Evolutionary conservation across 1,140 invertebrate genomes (phyloP).

Genomic region (Lamellibrachia luymesi): DNA sequence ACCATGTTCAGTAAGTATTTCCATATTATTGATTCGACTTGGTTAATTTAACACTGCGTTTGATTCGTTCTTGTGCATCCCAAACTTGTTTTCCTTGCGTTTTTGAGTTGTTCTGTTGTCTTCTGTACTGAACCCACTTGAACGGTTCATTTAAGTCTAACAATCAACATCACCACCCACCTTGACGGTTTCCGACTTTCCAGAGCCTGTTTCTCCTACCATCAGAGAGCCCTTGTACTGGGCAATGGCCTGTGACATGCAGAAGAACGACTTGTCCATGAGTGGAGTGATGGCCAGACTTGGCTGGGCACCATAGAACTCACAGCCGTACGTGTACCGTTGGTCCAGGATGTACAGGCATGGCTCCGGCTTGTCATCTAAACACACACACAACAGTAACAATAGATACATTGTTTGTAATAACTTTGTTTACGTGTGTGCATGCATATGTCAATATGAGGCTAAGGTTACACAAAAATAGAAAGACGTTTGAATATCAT

Average conservation of each 20-base stretch:
- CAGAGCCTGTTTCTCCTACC: conserved; percentile 45
- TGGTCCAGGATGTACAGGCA: conserved; percentile 51
- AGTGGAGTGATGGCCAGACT: conserved; percentile 48
- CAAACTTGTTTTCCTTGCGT: not conserved
- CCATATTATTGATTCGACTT: no score
- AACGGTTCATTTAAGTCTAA: not conserved
- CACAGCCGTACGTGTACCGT: conserved; percentile 49
- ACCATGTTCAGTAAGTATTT: no score
- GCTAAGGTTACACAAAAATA: no score
- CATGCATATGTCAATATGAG: not conserved
- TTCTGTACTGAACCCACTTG: not conserved
- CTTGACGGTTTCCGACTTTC: conserved; percentile 56
- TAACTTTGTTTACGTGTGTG: not conserved
- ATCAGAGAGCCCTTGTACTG: conserved; percentile 45
- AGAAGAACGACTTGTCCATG: conserved; percentile 53
- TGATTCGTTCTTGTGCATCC: no score
- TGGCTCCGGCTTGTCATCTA: conserved; percentile 42
- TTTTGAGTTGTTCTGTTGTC: not conserved
- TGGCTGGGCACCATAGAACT: conserved; percentile 53
- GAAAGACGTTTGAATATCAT: no score
- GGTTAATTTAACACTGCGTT: no score
- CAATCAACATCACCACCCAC: conserved; percentile 24
- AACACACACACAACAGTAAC: not conserved
- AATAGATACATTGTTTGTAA: not conserved
- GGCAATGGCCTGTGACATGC: conserved; percentile 50